phyloP scores from a whole-genome alignment of 1,140 invertebrate genomes.

The Rhizoglyphus robini region DNA sequence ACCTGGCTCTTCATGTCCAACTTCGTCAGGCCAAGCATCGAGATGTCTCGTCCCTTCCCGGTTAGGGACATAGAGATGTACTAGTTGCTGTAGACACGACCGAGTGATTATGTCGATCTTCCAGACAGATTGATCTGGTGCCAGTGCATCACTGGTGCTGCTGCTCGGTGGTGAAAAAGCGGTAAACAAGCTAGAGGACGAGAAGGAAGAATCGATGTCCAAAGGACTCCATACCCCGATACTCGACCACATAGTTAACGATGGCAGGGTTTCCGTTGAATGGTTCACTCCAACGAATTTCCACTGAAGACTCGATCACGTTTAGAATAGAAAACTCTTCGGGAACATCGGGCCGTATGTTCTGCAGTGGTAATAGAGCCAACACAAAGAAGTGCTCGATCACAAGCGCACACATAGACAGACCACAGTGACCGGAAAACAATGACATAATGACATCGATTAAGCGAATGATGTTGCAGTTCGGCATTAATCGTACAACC shows the following conservation, averaged over 20 bases:
- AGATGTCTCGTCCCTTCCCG: no score
- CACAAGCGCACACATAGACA: not conserved
- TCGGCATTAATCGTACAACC: conserved; percentile 7
- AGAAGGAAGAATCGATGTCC: not conserved
- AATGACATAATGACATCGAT: not conserved
- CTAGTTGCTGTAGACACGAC: not conserved
- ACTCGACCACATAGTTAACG: conserved; percentile 48
- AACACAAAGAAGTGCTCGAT: no score
- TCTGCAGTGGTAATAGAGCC: no score
- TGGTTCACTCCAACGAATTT: conserved; percentile 29
- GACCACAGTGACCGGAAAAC: not conserved
- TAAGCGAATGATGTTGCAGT: not conserved
- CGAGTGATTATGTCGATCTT: no score
- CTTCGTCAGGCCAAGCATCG: no score
- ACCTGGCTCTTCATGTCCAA: no score
- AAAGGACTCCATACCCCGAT: conserved; percentile 19
- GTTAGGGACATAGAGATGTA: no score
- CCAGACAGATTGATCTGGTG: no score
- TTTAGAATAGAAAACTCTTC: conserved; percentile 17
- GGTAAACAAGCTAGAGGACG: not conserved
- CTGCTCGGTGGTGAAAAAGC: not conserved
- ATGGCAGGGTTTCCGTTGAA: conserved; percentile 66
- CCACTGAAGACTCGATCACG: conserved; percentile 10
- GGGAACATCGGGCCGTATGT: conserved; percentile 8
- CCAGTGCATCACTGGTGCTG: no score